Evolutionary conservation across 2,113 vertebrate genomes (phyloP).

Genomic region (Crotalus helleri): DNA sequence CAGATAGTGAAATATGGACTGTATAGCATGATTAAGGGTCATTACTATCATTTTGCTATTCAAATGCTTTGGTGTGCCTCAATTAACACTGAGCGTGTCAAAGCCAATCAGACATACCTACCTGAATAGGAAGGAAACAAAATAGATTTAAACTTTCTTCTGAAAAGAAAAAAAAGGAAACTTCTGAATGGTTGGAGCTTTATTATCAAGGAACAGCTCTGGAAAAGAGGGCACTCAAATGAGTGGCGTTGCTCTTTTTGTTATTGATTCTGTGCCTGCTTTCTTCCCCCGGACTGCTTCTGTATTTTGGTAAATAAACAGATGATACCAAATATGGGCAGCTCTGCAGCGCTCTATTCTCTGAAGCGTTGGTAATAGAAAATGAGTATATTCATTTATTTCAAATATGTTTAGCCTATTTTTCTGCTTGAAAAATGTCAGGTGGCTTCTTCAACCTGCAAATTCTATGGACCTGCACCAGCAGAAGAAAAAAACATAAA

Average conservation of each 20-base stretch:
- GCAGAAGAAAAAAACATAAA: neutral
- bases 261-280: neutral
- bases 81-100: neutral
- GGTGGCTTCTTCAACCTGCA: neutral
- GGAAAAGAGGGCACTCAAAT: neutral
- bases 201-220: accelerated
- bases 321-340: neutral
- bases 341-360: neutral
- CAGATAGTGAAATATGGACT: neutral
- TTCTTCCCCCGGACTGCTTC: neutral
- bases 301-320: neutral
- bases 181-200: neutral
- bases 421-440: neutral
- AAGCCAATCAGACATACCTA: neutral
- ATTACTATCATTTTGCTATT: neutral
- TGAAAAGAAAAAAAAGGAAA: neutral
- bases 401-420: neutral
- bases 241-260: neutral
- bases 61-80: neutral
- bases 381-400: neutral
- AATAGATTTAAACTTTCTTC: neutral
- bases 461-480: neutral
- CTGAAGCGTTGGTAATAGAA: neutral
- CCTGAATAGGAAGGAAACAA: neutral
- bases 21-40: neutral